Percentiles rank a stretch among this genome's conserved stretches.
Evolutionary conservation across 2,888 invertebrate genomes (phyloP).

Genomic region (Eremobia ochroleuca): DNA sequence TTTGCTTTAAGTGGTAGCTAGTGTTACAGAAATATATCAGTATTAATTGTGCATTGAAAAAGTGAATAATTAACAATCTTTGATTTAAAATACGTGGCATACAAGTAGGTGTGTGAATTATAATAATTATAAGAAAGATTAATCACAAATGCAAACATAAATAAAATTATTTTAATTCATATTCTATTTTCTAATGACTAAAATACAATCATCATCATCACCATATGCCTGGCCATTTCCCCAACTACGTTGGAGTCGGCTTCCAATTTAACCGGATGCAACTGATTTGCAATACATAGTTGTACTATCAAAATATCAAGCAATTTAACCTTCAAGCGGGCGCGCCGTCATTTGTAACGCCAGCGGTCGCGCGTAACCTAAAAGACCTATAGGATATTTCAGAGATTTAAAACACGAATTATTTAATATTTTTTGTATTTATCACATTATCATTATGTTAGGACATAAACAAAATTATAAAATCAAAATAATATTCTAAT

Average conservation of each 20-base stretch:
- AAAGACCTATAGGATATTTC: no score
- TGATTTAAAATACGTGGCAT: no score
- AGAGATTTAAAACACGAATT: no score
- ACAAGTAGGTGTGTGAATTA: no score
- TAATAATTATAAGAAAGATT: background rate
- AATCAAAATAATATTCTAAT: no score
- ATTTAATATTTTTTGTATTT: no score
- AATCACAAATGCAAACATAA: background rate
- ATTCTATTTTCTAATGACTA: background rate
- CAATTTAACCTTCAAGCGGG: no score
- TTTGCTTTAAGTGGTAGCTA: background rate
- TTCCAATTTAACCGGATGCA: background rate
- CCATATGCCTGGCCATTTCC: background rate
- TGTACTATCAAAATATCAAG: slow-evolving; percentile 2
- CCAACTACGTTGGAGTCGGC: background rate
- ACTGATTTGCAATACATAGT: background rate
- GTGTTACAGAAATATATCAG: background rate
- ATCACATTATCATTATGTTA: no score
- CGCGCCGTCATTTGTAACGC: no score
- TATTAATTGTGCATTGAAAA: background rate
- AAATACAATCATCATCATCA: background rate
- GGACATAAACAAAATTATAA: no score
- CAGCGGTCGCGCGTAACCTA: no score
- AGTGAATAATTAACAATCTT: background rate
- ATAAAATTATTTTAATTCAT: background rate